phyloP scores from a whole-genome alignment of 64 coral and sea anemone species.

The Pocillopora verrucosa region DNA sequence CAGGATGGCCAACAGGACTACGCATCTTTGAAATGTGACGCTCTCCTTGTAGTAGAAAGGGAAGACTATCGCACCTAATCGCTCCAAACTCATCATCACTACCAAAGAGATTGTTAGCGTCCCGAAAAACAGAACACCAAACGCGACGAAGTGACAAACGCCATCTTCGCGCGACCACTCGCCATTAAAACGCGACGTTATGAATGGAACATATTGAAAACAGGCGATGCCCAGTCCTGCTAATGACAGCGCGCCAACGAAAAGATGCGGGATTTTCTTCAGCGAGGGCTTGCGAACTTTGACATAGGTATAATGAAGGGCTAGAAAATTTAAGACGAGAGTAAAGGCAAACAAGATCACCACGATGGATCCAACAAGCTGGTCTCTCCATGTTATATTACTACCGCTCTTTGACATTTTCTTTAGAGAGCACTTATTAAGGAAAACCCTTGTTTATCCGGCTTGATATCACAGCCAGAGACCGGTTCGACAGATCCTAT shows the following conservation, averaged over 20 bases:
- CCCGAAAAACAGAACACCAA: constrained; percentile 79
- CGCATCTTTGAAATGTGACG: constrained; percentile 73
- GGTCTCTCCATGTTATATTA: constrained; percentile 63
- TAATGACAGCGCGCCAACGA: constrained; percentile 82
- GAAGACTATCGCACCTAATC: constrained; percentile 78
- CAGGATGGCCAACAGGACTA: constrained; percentile 30
- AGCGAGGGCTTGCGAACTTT: constrained; percentile 89
- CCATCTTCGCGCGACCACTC: constrained; percentile 65
- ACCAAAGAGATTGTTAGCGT: constrained; percentile 86
- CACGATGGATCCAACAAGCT: constrained; percentile 49
- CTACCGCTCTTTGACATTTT: constrained; percentile 20
- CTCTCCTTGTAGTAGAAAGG: constrained; percentile 91
- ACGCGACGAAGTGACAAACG: constrained; percentile 77
- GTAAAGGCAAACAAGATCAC: constrained; percentile 80
- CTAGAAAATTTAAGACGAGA: constrained; percentile 79
- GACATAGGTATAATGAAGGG: constrained; percentile 81
- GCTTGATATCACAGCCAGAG: constrained; percentile 16
- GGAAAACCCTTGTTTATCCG: neutral
- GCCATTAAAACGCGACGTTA: constrained; percentile 74
- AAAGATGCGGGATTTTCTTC: constrained; percentile 91
- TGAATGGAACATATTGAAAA: constrained; percentile 79
- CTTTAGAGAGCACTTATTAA: neutral
- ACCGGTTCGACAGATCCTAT: neutral
- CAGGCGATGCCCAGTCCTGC: constrained; percentile 77
- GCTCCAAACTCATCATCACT: constrained; percentile 87